Percentiles rank a stretch among this genome's conserved stretches.
Evolutionary conservation across 2,888 invertebrate genomes (phyloP).

Genomic region (Drosophila prolongata): DNA sequence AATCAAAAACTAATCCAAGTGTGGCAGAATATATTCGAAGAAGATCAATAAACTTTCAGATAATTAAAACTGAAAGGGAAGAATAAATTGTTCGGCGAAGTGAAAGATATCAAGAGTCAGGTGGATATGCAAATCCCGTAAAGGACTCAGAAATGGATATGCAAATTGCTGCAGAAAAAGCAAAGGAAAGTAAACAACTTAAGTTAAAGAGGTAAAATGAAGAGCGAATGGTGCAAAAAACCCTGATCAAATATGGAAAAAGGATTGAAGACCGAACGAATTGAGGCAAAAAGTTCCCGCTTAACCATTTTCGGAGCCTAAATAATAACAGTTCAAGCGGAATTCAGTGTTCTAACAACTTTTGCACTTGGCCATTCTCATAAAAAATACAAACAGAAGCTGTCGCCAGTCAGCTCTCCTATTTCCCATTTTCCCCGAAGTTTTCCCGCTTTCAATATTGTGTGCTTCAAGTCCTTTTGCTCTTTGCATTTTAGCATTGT

Average conservation of each 20-base stretch:
- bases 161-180: constrained; percentile 31
- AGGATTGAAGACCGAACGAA: neutral
- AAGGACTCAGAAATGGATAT: constrained; percentile 38
- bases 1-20: constrained; percentile 29
- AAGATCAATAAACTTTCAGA: constrained; percentile 42
- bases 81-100: constrained; percentile 33
- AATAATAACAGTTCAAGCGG: constrained; percentile 13
- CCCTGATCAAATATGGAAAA: constrained; percentile 35
- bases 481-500: constrained; percentile 79
- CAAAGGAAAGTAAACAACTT: constrained; percentile 28
- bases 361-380: constrained; percentile 23
- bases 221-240: constrained; percentile 24
- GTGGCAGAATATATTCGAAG: constrained; percentile 35
- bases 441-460: constrained; percentile 48
- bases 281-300: neutral
- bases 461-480: constrained; percentile 66
- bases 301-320: constrained; percentile 3
- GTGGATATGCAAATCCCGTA: constrained; percentile 33
- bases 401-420: constrained; percentile 18
- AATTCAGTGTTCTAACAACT: constrained; percentile 21
- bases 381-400: constrained; percentile 29
- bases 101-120: constrained; percentile 16
- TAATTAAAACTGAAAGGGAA: constrained; percentile 43
- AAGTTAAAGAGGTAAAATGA: constrained; percentile 18
- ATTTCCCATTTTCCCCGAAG: constrained; percentile 2